Conservation (phyloP, 2,113 vertebrate species). For the Cyanoderma ruficeps region DNA sequence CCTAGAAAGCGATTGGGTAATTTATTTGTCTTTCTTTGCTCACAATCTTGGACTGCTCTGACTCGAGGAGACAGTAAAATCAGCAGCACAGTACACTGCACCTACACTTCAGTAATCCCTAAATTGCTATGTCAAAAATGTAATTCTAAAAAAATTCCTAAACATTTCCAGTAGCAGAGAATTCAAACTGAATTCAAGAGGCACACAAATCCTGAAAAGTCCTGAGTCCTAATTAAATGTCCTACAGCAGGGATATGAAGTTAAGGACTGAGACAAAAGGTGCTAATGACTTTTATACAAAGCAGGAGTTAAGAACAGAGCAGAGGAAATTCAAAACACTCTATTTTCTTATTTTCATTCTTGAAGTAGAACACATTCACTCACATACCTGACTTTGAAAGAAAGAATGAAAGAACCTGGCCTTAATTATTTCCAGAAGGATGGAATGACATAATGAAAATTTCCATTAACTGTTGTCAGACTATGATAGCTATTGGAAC, state of each 20-base stretch:
- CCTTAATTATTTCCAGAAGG: background rate
- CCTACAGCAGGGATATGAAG: background rate
- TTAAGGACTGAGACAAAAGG: background rate
- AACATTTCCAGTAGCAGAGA: background rate
- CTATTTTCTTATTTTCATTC: background rate
- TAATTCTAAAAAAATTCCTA: background rate
- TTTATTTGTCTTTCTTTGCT: background rate
- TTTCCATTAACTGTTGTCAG: background rate
- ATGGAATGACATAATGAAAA: background rate
- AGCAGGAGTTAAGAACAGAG: background rate
- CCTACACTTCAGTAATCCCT: background rate
- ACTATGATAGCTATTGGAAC: background rate
- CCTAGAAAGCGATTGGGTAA: background rate
- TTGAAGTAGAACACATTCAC: background rate
- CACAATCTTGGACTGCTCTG: background rate
- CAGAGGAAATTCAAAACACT: background rate
- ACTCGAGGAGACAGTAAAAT: background rate
- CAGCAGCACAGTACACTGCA: background rate
- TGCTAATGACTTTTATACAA: background rate
- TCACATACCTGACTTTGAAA: background rate
- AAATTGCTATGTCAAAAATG: background rate
- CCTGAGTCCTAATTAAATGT: background rate
- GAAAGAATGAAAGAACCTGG: background rate
- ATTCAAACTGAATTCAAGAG: background rate
- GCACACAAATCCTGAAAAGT: background rate